Evolutionary conservation across 2,797 vertebrate species (phyloP).

Genomic region (Clarias laeviceps): DNA sequence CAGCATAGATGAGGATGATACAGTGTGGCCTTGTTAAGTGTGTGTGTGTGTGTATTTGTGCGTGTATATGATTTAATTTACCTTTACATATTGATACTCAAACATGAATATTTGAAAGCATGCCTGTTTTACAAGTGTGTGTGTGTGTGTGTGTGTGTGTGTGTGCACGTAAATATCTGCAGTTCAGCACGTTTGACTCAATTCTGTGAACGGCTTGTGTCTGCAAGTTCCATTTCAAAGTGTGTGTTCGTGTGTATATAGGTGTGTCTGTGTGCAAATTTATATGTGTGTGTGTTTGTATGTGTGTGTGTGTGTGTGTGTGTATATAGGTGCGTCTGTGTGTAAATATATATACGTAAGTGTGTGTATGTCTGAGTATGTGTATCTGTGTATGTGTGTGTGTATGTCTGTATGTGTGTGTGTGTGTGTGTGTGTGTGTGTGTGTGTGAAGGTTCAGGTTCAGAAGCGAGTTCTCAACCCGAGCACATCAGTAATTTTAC

Average conservation of each 20-base stretch:
- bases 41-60: background rate
- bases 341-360: constrained; percentile 28
- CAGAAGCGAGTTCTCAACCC: constrained; percentile 40
- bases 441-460: constrained; percentile 29
- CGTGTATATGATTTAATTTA: background rate
- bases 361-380: constrained; percentile 27
- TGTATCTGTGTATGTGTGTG: constrained; percentile 33
- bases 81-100: background rate
- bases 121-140: constrained; percentile 42
- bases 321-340: constrained; percentile 28
- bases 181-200: constrained; percentile 49
- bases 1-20: background rate
- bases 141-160: constrained; percentile 28
- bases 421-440: constrained; percentile 29
- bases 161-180: constrained; percentile 28
- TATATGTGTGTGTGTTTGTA: constrained; percentile 29
- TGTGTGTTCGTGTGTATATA: constrained; percentile 35
- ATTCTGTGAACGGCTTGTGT: constrained; percentile 51
- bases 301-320: constrained; percentile 34
- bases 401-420: constrained; percentile 27
- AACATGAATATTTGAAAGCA: background rate
- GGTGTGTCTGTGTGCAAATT: no score
- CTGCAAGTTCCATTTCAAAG: constrained; percentile 43
- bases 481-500: constrained; percentile 47
- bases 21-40: background rate